Percentiles rank a stretch among this genome's conserved stretches.
Evolutionary conservation across 1,140 invertebrate genomes (phyloP).

Genomic region (Heliconius congener): DNA sequence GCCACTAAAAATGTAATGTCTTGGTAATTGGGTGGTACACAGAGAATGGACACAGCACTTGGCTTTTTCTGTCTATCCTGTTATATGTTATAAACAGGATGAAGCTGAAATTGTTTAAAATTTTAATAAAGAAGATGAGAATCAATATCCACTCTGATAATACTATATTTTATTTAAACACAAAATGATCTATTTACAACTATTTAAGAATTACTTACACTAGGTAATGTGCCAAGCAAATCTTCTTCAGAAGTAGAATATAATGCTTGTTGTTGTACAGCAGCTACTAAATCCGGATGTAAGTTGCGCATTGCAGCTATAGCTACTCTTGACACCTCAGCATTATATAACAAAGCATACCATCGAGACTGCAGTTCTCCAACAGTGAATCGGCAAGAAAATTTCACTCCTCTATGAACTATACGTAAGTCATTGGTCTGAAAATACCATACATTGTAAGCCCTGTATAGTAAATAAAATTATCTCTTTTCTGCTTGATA

Average conservation of each 20-base stretch:
- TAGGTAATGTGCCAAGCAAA: slow-evolving; percentile 90
- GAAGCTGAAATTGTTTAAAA: no score
- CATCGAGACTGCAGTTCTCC: slow-evolving; percentile 97
- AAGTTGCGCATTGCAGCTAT: slow-evolving; percentile 96
- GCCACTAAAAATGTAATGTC: no score
- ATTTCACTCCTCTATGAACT: slow-evolving; percentile 96
- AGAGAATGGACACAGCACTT: no score
- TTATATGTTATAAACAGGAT: no score
- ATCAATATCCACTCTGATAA: background rate
- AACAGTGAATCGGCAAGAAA: slow-evolving; percentile 96
- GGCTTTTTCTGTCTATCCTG: no score
- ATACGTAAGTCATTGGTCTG: slow-evolving; percentile 92
- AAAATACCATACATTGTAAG: slow-evolving; percentile 45
- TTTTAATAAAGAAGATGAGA: no score
- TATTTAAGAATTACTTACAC: slow-evolving; percentile 83
- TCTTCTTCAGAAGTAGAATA: slow-evolving; percentile 96
- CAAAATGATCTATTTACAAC: background rate
- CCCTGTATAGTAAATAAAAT: no score
- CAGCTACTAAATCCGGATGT: slow-evolving; percentile 93
- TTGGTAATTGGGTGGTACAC: no score
- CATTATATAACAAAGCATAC: slow-evolving; percentile 97
- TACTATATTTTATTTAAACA: background rate
- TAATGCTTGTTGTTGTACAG: slow-evolving; percentile 93
- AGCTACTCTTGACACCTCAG: slow-evolving; percentile 91
- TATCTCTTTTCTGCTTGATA: no score